Evolutionary conservation across 1,140 invertebrate species (phyloP), one percentile per base, ranked within the genome.

Genomic region (Acyrthosiphon pisum): DNA sequence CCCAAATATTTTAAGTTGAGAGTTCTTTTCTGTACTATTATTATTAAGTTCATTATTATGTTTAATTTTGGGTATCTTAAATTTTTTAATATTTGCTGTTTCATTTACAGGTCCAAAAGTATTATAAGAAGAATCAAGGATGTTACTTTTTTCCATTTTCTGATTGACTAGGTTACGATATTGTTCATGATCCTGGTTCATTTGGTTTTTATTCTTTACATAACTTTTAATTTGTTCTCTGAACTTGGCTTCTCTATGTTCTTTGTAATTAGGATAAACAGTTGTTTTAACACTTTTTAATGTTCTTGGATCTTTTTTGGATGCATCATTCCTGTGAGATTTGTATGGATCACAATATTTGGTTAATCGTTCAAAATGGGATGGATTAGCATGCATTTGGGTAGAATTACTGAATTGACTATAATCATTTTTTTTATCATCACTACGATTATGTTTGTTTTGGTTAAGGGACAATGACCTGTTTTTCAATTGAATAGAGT

Each of bases 31-130:
- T 88, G 76, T 22, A 37, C 0, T 56, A 41, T 68, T 90, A 90
- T 90, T 18, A 46, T 18, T 2, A 30, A 14, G 0, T 3, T 90
- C 68, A 6, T 46, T n/a, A n/a, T 35, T 91, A 53, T 37, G 81
- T 93, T 93, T 93, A 41, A 93, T 48, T 93, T 93, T 93, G 1
- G 91, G 91, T 56, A 93, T 93, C 53, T 93, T 93, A n/a, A 93
- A 93, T 30, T 26, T 44, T 84, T 93, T 93, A 84, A 93, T 93
- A 53, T 37, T 44, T 60, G 35, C 7, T 86, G 48, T 30, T 56
- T 93, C 81, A 41, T 93, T 93, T 50, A 56, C 9, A 41, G 44
- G n/a, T 53, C 81, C 81, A 53, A 84, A 53, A 56, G 4, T 86
- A 41, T 56, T 84, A 56, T 37, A 84, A 83, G 20, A 7, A 56